Base-by-base conservation (phyloP, 2,888 invertebrate genomes). In the Spilosoma lubricipeda region DNA sequence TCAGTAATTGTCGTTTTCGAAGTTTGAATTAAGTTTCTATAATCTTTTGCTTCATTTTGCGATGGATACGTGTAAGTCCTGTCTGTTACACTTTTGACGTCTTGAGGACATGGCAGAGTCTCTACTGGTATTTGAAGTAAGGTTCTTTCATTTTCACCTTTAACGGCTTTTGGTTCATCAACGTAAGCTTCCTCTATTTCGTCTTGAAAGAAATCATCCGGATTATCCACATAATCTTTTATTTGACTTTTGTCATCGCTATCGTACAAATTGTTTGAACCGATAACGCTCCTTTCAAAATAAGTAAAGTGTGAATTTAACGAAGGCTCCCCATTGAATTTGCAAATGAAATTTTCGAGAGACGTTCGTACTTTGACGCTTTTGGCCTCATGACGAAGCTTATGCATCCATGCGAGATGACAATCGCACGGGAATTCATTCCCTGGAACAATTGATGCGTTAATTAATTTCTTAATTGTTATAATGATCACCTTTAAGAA, bases 391-490 rank as follows among this genome's bases (percentile, higher is more conserved):
- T 97, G 97, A 80, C 97, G 96, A 82, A 98, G 96, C 81, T 96
- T 96, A 94, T 97, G 97, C 95, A 98, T 97, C 98, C 98, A 98
- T 77, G 97, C 96, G 87, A 98, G 96, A 85, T 98, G 97, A 90
- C 98, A 98, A 94, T 98, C 98, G 94, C 98, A 98, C 89, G 97
- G 96, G 93, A 98, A 97, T 87, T 97, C 97, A 94, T 98, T 98
- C 87, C 97, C 98, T 98, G 97, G 72, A 96, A 96, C 92, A 93
- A 94, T 90, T 78, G 85, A 86, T 78, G 79, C 75, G 79, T 89
- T 88, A 87, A 90, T 90, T 90, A 90, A 88, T 86, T 82, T 74
- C 71, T 80, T 89, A 88, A 90, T 90, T 90, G 83, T 79, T 87
- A 83, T 86, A 89, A 88, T 87, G 78, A 86, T 79, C 76, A 85